Evolutionary conservation across 2,888 invertebrate genomes (phyloP).

Genomic region (Acrocera orbiculus): DNA sequence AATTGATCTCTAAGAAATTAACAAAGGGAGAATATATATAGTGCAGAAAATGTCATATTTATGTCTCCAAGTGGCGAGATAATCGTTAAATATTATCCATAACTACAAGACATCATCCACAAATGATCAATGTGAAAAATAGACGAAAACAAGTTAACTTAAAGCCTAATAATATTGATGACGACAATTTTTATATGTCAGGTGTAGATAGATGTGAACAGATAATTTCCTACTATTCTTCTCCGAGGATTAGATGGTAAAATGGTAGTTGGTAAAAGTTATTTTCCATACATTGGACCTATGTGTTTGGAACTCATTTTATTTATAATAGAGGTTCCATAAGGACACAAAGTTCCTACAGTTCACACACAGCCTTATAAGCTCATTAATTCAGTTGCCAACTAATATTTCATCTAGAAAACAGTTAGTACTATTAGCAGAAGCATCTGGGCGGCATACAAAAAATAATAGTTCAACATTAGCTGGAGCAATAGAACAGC

Average conservation of each 20-base stretch:
- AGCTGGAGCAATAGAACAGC: too few species aligned
- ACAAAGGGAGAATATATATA: conserved; percentile 5
- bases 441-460: too few species aligned
- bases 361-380: too few species aligned
- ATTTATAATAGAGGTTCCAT: conserved; percentile 1
- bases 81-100: conserved; percentile 4
- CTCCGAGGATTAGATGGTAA: conserved; percentile 1
- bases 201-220: background rate
- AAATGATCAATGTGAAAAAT: too few species aligned
- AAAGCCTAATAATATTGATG: background rate
- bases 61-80: too few species aligned
- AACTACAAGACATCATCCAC: too few species aligned
- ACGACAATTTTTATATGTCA: background rate
- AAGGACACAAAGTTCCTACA: too few species aligned
- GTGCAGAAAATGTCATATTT: background rate
- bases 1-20: conserved; percentile 2
- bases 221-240: background rate
- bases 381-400: too few species aligned
- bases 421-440: too few species aligned
- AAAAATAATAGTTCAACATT: too few species aligned
- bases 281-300: conserved; percentile 1
- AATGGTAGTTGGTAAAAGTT: too few species aligned
- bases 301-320: background rate
- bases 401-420: too few species aligned
- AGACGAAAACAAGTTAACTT: conserved; percentile 3